Percentiles rank a stretch among this genome's conserved stretches.
Conservation (phyloP, 2,113 vertebrate genomes). For the Bucco capensis region DNA sequence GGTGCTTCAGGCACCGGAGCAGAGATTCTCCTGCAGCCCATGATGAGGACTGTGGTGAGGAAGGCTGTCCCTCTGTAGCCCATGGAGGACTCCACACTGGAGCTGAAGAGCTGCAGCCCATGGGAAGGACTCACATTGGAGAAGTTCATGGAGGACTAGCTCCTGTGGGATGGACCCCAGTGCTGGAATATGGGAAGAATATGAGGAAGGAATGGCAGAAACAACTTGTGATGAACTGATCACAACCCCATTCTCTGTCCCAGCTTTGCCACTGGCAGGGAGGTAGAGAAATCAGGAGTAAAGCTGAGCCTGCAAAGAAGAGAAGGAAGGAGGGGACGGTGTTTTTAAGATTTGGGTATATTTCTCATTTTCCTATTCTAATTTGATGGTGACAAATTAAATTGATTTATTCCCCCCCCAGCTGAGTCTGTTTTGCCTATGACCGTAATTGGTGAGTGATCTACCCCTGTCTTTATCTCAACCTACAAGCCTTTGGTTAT, state of each 20-base stretch:
- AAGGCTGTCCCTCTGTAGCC: too few relatives aligned
- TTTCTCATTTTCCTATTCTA: neutral
- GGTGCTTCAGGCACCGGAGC: too few relatives aligned
- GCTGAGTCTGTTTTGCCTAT: neutral
- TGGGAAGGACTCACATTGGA: too few relatives aligned
- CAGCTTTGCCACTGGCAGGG: neutral
- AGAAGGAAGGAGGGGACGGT: neutral
- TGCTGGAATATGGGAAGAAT: neutral
- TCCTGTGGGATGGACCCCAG: neutral
- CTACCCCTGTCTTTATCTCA: neutral
- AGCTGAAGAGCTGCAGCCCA: too few relatives aligned
- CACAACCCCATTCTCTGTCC: neutral
- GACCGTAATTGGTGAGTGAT: neutral
- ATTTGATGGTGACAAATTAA: neutral
- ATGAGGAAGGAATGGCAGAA: neutral
- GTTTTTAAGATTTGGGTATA: neutral
- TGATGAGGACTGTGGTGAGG: too few relatives aligned
- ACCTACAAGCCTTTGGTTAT: neutral
- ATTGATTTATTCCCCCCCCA: neutral
- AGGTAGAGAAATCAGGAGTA: neutral
- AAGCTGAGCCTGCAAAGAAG: neutral
- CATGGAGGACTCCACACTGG: too few relatives aligned
- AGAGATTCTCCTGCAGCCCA: too few relatives aligned
- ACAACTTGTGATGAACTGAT: neutral
- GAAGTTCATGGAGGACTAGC: neutral